Conservation (phyloP, 2,888 invertebrate species). For the Phytoseiulus persimilis region DNA sequence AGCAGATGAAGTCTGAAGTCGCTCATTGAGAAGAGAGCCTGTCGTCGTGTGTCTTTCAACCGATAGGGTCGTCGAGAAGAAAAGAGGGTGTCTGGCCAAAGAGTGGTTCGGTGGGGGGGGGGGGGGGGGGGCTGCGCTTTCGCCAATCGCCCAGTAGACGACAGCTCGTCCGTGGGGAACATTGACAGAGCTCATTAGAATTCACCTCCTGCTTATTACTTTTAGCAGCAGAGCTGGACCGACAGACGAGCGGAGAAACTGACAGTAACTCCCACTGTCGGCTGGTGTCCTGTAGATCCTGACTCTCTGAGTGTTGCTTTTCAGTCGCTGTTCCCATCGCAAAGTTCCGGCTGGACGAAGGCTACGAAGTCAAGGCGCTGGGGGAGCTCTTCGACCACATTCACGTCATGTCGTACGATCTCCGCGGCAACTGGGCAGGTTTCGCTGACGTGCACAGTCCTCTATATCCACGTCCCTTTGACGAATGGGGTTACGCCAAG, state of each 20-base stretch:
- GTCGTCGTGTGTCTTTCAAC: background rate
- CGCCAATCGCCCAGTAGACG: slow-evolving; percentile 5
- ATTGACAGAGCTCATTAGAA: slow-evolving; percentile 5
- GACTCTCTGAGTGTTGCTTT: background rate
- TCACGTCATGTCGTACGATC: slow-evolving; percentile 46
- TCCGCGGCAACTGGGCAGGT: slow-evolving; percentile 63
- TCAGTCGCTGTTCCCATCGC: slow-evolving; percentile 63
- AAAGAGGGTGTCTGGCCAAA: background rate
- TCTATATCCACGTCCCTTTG: slow-evolving; percentile 67
- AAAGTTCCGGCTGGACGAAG: slow-evolving; percentile 75
- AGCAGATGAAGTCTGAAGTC: slow-evolving; percentile 7
- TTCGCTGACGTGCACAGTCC: slow-evolving; percentile 83
- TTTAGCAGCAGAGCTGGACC: background rate
- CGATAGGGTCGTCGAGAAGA: background rate
- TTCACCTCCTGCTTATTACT: background rate
- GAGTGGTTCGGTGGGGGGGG: background rate
- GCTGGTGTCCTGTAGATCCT: background rate
- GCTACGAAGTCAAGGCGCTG: slow-evolving; percentile 78
- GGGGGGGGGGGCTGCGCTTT: background rate
- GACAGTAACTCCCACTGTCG: background rate
- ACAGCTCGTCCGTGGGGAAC: slow-evolving; percentile 5
- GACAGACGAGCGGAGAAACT: background rate
- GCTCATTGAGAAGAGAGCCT: background rate
- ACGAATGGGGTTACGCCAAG: slow-evolving; percentile 79
- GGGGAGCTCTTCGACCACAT: slow-evolving; percentile 56